Evolutionary conservation across 2,797 vertebrate genomes (phyloP), one percentile per base, ranked within the genome.

Genomic region (Muraenolepis orangiensis): DNA sequence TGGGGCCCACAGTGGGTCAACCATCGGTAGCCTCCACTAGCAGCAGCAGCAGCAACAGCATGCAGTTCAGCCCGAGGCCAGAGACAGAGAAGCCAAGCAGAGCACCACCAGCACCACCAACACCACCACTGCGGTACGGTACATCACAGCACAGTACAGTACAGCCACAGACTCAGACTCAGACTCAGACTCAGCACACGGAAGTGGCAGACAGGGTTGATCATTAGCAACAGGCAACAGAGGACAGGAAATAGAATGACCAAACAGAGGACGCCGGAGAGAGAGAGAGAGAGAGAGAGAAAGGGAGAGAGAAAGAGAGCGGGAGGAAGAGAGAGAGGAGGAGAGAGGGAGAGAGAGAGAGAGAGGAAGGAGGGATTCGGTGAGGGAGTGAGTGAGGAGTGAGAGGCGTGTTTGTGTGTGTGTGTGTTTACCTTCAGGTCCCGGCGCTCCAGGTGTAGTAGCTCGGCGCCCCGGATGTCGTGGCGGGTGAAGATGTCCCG

Each of bases 381-480:
- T 91, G 86, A 91, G 93, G 93, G 93, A 91, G 89, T 90, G 90
- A 91, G 86, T 90, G 90, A 91, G 86, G 91, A 20, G 31, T 31
- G 16, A 69, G 29, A 20, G 18, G 74, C 75, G 61, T 40, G 64
- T 38, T 51, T 16, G 46, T 28, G 32, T 70, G 80, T 70, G 72
- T 71, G 80, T 80, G 83, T 81, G 73, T 82, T 92, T 97, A 99
- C 98, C 98, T 99, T 99, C 89, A 99, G 96, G 92, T 99, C 98
- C 92, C 96, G 94, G 94, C 98, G 97, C 93, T 99, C 98, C 95
- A 99, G 96, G 78, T 99, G 97, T 89, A 99, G 96, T 89, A 99
- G 96, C 93, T 99, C 98, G 82, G 97, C 95, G 93, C 98, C 98
- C 90, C 96, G 95, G 95, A 99, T 97, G 96, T 99, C 98, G 93